A percentile compares a stretch with the other conserved stretches of the same genome.
These are phyloP conservation scores for Epistrophe eligans DNA, from an alignment of 2,888 invertebrate species.

Conservation along the genomic window DNA sequence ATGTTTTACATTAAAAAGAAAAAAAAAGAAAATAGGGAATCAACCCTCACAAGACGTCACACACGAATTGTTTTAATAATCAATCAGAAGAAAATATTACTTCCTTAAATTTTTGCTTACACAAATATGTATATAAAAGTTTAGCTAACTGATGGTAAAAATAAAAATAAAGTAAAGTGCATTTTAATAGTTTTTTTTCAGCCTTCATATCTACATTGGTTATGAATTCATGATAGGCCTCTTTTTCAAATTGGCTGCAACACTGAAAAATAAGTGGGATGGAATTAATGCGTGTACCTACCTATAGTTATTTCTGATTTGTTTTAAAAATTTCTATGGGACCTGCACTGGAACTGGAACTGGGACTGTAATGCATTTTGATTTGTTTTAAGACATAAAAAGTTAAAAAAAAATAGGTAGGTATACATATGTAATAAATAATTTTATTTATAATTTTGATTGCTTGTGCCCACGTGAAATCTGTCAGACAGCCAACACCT, in stretches of 20 bases:
- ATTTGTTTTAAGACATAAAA: background rate
- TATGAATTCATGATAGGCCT: background rate
- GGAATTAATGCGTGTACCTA: constrained; percentile 42
- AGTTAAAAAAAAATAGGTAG: no score
- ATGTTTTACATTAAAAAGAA: background rate
- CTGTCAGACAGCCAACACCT: constrained; percentile 57
- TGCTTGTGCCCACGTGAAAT: constrained; percentile 49
- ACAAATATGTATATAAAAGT: background rate
- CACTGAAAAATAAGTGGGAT: constrained; percentile 47
- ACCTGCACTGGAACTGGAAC: no score
- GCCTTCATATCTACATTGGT: background rate
- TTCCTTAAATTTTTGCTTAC: background rate
- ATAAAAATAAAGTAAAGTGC: background rate
- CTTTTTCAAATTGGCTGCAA: constrained; percentile 7
- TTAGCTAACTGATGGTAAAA: background rate
- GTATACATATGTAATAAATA: background rate
- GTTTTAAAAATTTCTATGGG: constrained; percentile 38
- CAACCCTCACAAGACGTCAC: constrained; percentile 28
- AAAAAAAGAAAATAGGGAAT: constrained; percentile 15
- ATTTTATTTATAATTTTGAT: constrained; percentile 6
- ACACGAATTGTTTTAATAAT: constrained; percentile 18
- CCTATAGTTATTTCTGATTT: constrained; percentile 12
- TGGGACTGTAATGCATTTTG: background rate
- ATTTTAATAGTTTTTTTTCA: background rate
- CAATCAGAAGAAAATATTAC: constrained; percentile 8